Evolutionary conservation across 2,113 vertebrate genomes (phyloP), one percentile per base, ranked within the genome.

Genomic region (Butastur rufipennis): DNA sequence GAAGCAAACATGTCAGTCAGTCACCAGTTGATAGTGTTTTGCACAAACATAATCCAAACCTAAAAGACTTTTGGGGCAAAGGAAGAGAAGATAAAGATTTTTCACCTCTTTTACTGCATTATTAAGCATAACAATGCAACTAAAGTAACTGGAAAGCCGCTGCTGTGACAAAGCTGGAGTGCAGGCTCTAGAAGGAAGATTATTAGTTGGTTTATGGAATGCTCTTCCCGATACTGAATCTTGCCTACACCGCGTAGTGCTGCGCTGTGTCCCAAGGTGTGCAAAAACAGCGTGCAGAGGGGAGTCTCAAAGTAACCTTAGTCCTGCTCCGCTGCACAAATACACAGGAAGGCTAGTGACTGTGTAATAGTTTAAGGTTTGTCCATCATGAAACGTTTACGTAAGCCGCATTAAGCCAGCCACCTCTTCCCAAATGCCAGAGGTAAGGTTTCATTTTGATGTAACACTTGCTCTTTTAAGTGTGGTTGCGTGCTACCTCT

Each of bases 1-100:
- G 97, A 98, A 98, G 97, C 96, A 96, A 92, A 97, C 95, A 84
- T 96, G 90, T 96, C 97, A 96, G 95, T 97, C 96, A 97, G 95
- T 97, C 96, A 97, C 94, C 96, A 89, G 90, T 91, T 94, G 94
- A 95, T 96, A 96, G 95, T 95, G 97, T 95, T 98, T 94, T 97
- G 93, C 96, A 96, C 96, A 93, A 96, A 96, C 88, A 34, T 61
- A 96, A 96, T 87, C 88, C 95, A 93, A 97, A 96, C 88, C 59
- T 93, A 93, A 95, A 95, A 93, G 89, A 94, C 77, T 95, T 83
- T 9, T 42, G 93, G 96, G 93, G 93, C 90, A 82, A 93, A 94
- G 55, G 65, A 96, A 91, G 81, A 94, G 58, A 91, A 97, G 90
- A 81, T 66, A 95, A 58, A 93, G n/a, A 73, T 87, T 92, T 95